Base-by-base conservation (phyloP, 2,113 vertebrate species). In the Leucopternis melanops region DNA sequence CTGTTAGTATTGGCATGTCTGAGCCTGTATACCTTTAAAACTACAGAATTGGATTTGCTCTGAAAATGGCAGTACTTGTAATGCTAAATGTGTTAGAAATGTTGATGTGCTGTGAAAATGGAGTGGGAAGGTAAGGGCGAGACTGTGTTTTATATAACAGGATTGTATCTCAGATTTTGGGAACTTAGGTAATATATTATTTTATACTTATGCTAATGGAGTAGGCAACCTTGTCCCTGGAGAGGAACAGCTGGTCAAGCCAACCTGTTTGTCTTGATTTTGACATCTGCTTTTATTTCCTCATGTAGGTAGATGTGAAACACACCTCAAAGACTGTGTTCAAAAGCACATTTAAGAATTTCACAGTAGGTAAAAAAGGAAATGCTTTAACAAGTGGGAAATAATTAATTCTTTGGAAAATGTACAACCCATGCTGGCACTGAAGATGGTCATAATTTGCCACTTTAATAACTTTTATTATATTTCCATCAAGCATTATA, bases 231-330 rank as follows among this genome's bases (percentile, higher is more conserved):
- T 80, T 92, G 40, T 82, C 70, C 50, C 66, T 75, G 49, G 83
- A 80, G 88, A 49, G 49, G 38, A 84, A 54, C 52, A 81, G 49
- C 40, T 94, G 83, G 69, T 91, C 77, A 87, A 81, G 34, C 40
- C 82, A 89, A 75, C 57, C 52, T 93, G 83, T 92, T 94, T 90
- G 47, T 94, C 86, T 96, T 91, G 62, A 77, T 66, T 94, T 83
- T 83, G 81, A 91, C 86, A 77, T 38, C 36, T 91, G 61, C 73
- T 92, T 94, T 81, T 94, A 61, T 91, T 81, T 94, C 40, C 10
- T 92, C 13, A 8, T 21, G 34, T 62, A 71, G 36, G 44, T 57
- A 85, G 44, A 61, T 91, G 62, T 91, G 73, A 92, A 91, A 75
- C 73, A 87, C 69, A n/a, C n/a, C n/a, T 62, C 13, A 80, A 91